Evolutionary conservation across 2,797 vertebrate species (phyloP).

Genomic region (Cacajao melanocephalus): DNA sequence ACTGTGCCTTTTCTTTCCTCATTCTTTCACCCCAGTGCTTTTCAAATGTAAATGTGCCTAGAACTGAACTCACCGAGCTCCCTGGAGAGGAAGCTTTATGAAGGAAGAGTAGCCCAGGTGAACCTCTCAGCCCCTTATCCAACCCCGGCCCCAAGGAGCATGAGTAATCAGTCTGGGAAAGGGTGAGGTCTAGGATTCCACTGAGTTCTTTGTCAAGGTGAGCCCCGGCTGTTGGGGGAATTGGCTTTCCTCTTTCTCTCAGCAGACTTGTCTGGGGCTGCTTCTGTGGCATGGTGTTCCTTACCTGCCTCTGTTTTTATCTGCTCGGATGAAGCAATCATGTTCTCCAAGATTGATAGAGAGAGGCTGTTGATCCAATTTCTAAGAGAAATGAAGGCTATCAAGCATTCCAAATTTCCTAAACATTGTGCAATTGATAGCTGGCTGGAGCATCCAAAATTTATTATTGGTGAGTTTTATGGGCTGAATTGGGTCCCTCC

Average conservation of each 20-base stretch:
- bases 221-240: background rate
- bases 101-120: background rate
- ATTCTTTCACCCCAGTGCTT: background rate
- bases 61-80: background rate
- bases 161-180: background rate
- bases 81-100: background rate
- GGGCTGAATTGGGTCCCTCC: background rate
- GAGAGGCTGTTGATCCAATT: background rate
- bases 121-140: background rate
- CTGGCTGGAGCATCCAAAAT: background rate
- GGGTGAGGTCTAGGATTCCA: background rate
- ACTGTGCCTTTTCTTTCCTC: background rate
- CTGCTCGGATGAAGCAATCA: background rate
- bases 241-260: background rate
- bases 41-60: background rate
- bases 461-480: background rate
- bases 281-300: background rate
- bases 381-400: background rate
- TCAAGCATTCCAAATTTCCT: background rate
- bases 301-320: background rate
- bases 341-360: background rate
- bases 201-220: background rate
- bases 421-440: background rate
- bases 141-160: fast-evolving
- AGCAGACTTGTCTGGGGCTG: background rate